Evolutionary conservation across 2,888 invertebrate species (phyloP).

Genomic region (Drosophila borborema): DNA sequence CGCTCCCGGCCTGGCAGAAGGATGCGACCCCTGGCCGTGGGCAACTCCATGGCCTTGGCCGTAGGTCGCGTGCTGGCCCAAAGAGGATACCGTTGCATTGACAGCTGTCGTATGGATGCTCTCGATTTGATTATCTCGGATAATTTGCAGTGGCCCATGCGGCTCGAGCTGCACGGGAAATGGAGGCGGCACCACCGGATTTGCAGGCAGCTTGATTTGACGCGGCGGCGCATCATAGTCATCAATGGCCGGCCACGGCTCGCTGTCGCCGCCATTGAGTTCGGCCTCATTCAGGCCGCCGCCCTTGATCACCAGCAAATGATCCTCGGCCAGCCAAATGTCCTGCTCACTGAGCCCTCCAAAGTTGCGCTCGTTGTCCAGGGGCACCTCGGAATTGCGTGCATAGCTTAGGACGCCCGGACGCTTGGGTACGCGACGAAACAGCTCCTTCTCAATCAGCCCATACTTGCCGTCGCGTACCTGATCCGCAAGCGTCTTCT

Average conservation of each 20-base stretch:
- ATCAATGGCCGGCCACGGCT: constrained; percentile 93
- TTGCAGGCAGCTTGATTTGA: constrained; percentile 93
- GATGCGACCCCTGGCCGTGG: constrained; percentile 84
- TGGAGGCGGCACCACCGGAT: constrained; percentile 95
- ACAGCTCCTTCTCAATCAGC: constrained; percentile 93
- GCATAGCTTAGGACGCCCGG: constrained; percentile 94
- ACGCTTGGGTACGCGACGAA: constrained; percentile 89
- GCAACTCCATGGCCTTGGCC: constrained; percentile 72
- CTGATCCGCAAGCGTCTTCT: constrained; percentile 94
- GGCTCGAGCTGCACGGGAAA: constrained; percentile 96
- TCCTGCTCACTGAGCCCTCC: constrained; percentile 94
- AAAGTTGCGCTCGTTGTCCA: constrained; percentile 91
- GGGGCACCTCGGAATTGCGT: constrained; percentile 92
- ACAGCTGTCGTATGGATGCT: constrained; percentile 86
- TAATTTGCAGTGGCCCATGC: constrained; percentile 94
- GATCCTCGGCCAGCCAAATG: constrained; percentile 96
- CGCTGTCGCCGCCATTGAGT: constrained; percentile 78
- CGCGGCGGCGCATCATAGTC: constrained; percentile 93
- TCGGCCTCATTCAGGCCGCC: constrained; percentile 87
- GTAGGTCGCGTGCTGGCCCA: constrained; percentile 85
- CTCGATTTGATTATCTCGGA: constrained; percentile 90
- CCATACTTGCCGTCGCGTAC: constrained; percentile 96
- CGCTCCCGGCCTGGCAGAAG: constrained; percentile 88
- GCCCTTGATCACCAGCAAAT: constrained; percentile 92
- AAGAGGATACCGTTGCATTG: constrained; percentile 89